A percentile compares a stretch with the other conserved stretches of the same genome.
These are phyloP conservation scores for Gadopsis bispinosus DNA, from an alignment of 2,797 vertebrate species.

Conservation along the genomic window DNA sequence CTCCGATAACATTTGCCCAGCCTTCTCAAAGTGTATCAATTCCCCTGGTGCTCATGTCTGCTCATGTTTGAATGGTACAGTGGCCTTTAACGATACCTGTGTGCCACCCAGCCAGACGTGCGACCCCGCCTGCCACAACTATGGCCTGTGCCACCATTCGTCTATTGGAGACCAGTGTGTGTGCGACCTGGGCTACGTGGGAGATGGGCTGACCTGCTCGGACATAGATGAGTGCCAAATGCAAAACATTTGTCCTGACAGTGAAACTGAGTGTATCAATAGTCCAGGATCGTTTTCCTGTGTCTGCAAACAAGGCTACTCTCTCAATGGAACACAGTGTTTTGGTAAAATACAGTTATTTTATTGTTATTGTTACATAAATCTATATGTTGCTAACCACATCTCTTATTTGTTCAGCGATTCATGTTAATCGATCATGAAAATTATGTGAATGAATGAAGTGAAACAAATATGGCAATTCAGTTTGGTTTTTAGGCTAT, in stretches of 20 bases:
- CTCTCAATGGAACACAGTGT: conserved; percentile 76
- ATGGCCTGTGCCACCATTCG: conserved; percentile 85
- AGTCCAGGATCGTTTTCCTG: conserved; percentile 84
- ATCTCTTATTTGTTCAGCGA: background rate
- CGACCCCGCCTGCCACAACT: conserved; percentile 79
- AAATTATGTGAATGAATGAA: background rate
- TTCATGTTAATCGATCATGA: background rate
- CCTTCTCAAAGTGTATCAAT: conserved; percentile 84
- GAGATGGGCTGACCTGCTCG: conserved; percentile 82
- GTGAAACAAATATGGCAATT: background rate
- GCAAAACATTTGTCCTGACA: conserved; percentile 80
- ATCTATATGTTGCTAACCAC: background rate
- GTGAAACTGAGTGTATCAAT: conserved; percentile 84
- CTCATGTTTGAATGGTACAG: conserved; percentile 87
- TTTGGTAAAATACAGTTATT: conserved; percentile 74
- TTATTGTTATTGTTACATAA: conserved; percentile 7
- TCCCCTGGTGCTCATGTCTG: conserved; percentile 86
- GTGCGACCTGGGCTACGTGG: conserved; percentile 85
- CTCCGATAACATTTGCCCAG: conserved; percentile 76
- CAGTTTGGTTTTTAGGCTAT: background rate
- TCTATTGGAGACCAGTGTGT: conserved; percentile 83
- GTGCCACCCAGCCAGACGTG: conserved; percentile 75
- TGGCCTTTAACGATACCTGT: conserved; percentile 80
- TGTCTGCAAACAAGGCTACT: conserved; percentile 84
- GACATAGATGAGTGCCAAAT: conserved; percentile 87